phyloP scores from a whole-genome alignment of 2,888 invertebrate species.

The Iselma pallidipennis region DNA sequence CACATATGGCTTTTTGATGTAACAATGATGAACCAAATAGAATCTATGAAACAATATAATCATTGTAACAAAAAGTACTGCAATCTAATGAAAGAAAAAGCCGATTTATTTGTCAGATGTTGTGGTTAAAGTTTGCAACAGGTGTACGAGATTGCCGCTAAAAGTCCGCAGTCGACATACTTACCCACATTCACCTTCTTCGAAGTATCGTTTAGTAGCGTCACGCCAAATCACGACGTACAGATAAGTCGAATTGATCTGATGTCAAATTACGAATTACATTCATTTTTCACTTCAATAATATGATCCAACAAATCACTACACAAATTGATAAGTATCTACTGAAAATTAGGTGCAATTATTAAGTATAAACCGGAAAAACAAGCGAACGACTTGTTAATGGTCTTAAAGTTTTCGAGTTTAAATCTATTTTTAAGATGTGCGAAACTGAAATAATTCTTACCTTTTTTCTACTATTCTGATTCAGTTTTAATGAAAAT shows the following conservation, averaged over 20 bases:
- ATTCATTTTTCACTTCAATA: conserved; percentile 7
- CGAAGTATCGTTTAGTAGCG: conserved; percentile 12
- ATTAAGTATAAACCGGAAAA: no score
- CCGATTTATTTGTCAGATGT: conserved; percentile 48
- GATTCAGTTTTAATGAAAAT: no score
- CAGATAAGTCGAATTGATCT: background rate
- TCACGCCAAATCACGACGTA: conserved; percentile 16
- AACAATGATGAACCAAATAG: conserved; percentile 21
- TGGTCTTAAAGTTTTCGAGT: no score
- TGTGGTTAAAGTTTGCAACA: conserved; percentile 48
- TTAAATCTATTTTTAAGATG: no score
- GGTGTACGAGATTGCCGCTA: conserved; percentile 45
- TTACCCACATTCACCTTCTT: conserved; percentile 23
- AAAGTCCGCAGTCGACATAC: conserved; percentile 36
- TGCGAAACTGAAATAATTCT: no score
- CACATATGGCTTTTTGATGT: no score
- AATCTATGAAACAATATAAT: conserved; percentile 19
- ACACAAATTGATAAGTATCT: no score
- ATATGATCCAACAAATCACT: conserved; percentile 4
- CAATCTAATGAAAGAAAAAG: conserved; percentile 46
- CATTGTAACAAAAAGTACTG: conserved; percentile 33
- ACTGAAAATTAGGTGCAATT: no score
- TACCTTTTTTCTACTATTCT: no score
- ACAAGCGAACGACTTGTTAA: no score
- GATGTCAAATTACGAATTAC: background rate